phyloP scores from a whole-genome alignment of 2,113 vertebrate species.

The Henicopernis longicauda region DNA sequence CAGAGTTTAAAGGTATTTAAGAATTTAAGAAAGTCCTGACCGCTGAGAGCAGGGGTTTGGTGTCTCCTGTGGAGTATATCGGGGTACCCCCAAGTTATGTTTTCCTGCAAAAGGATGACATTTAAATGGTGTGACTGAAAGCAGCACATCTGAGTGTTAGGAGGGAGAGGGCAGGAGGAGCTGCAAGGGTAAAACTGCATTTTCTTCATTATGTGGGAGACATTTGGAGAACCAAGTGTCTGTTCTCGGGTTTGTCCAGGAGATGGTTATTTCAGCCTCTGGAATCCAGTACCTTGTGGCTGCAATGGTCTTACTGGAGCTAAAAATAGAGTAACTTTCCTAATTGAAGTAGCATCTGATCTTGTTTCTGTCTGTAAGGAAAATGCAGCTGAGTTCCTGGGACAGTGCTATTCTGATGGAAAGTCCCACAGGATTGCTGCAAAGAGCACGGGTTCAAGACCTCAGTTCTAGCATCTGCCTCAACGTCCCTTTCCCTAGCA shows the following conservation, averaged over 20 bases:
- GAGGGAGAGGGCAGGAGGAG: neutral
- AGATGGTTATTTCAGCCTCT: neutral
- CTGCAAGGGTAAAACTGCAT: neutral
- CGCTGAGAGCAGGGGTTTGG: neutral
- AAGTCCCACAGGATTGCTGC: neutral
- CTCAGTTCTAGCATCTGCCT: neutral
- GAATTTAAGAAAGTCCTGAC: neutral
- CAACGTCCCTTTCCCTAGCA: neutral
- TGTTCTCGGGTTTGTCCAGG: neutral
- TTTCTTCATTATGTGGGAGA: neutral
- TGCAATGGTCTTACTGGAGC: neutral
- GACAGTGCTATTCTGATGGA: neutral
- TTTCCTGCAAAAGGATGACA: neutral
- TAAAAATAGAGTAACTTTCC: neutral
- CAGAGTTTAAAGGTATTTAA: neutral
- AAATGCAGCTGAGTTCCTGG: neutral
- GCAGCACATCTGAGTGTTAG: neutral
- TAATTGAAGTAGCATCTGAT: neutral
- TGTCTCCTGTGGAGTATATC: neutral
- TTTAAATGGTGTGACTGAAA: neutral
- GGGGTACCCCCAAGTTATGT: too few relatives aligned
- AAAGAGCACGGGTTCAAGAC: neutral
- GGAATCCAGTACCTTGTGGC: neutral
- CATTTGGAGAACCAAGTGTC: accelerated
- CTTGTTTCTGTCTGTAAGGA: neutral